phyloP scores from a whole-genome alignment of 2,888 invertebrate genomes.

The Falcaria lacertinaria region DNA sequence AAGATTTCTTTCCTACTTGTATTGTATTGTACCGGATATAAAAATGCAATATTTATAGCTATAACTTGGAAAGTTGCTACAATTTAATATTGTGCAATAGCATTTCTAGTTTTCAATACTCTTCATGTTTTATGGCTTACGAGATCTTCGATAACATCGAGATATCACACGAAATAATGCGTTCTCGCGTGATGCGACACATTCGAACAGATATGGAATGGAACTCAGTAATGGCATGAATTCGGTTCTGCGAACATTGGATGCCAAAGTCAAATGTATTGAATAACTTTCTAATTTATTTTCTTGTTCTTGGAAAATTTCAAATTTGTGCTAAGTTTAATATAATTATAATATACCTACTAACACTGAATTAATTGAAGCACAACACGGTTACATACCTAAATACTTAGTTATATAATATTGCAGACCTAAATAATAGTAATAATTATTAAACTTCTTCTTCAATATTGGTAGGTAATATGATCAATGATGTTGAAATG shows the following conservation, averaged over 20 bases:
- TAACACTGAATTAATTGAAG: too few species aligned
- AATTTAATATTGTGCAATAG: constrained; percentile 33
- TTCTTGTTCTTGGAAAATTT: constrained; percentile 30
- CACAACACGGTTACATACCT: too few species aligned
- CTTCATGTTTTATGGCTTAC: constrained; percentile 37
- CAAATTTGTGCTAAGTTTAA: constrained; percentile 21
- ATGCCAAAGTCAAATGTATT: constrained; percentile 34
- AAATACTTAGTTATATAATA: too few species aligned
- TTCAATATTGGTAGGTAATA: too few species aligned
- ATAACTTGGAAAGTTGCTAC: constrained; percentile 33
- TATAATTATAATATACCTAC: too few species aligned
- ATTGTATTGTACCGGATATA: not conserved
- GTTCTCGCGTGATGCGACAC: constrained; percentile 40
- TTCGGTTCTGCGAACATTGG: constrained; percentile 40
- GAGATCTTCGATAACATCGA: constrained; percentile 15
- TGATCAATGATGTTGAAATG: too few species aligned
- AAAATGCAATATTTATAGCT: constrained; percentile 21
- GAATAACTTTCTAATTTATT: constrained; percentile 55
- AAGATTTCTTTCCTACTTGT: not conserved
- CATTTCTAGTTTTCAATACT: constrained; percentile 30
- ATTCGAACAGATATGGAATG: constrained; percentile 29
- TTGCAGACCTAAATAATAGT: too few species aligned
- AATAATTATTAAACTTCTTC: too few species aligned
- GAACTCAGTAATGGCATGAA: constrained; percentile 36
- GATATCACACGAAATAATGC: constrained; percentile 21